These are phyloP conservation scores for Chaetogeoica ovagalla DNA, from an alignment of 2,888 invertebrate genomes.

Conservation along the genomic window DNA sequence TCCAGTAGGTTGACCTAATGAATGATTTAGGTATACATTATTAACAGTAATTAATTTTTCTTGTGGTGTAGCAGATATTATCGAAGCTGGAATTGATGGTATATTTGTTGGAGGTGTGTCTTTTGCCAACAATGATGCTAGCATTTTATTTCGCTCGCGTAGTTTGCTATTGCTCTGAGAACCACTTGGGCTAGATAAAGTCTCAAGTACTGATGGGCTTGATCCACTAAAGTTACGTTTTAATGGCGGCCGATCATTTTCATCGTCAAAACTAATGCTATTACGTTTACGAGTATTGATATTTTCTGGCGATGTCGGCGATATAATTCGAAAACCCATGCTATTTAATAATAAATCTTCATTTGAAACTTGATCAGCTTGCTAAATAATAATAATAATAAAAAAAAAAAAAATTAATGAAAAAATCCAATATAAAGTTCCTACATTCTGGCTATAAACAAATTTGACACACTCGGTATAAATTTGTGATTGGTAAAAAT, in stretches of 20 bases:
- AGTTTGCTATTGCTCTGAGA: conserved; percentile 65
- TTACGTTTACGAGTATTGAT: conserved; percentile 55
- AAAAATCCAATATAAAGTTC: neutral
- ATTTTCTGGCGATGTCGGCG: conserved; percentile 43
- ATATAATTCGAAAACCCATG: conserved; percentile 25
- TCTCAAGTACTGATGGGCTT: conserved; percentile 28
- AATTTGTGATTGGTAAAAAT: no score
- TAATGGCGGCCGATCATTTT: conserved; percentile 42
- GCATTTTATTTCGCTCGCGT: conserved; percentile 82
- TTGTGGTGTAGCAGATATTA: conserved; percentile 73
- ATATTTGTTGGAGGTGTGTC: conserved; percentile 69
- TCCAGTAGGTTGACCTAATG: conserved; percentile 23
- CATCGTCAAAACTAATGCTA: conserved; percentile 57
- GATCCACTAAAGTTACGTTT: conserved; percentile 26
- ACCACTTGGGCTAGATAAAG: conserved; percentile 59
- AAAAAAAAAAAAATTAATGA: neutral
- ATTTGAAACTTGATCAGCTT: conserved; percentile 36
- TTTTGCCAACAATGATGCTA: conserved; percentile 79
- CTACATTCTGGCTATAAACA: neutral
- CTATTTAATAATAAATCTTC: conserved; percentile 13
- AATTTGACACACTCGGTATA: no score
- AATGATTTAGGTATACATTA: conserved; percentile 30
- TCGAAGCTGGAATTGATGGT: conserved; percentile 67
- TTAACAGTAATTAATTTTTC: conserved; percentile 65
- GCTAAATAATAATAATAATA: conserved; percentile 24